phyloP scores from a whole-genome alignment of 2,113 vertebrate species.

The Hyaena hyaena region DNA sequence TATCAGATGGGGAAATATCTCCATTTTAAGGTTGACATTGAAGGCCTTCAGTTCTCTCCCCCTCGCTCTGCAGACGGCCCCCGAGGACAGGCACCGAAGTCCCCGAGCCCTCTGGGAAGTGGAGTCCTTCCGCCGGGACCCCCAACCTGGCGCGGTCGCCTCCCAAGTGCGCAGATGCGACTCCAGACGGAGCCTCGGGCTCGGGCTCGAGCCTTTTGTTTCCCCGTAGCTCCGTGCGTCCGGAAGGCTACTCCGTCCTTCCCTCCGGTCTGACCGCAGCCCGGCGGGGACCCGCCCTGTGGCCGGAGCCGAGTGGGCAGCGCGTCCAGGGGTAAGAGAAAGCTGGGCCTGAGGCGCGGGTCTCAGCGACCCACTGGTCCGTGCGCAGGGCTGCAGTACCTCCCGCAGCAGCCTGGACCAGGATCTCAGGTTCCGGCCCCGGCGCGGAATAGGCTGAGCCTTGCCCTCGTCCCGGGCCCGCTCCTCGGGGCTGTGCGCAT shows the following conservation, averaged over 20 bases:
- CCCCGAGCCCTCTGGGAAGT: slow-evolving; percentile 59
- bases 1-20: not conserved
- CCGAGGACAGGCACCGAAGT: not conserved
- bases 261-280: not conserved
- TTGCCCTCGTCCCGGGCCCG: fast-evolving
- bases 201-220: slow-evolving; percentile 43
- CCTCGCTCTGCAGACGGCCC: not conserved
- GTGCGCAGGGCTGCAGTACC: too few species aligned
- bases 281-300: not conserved
- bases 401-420: fast-evolving
- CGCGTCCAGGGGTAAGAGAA: not conserved
- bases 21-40: not conserved
- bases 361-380: fast-evolving
- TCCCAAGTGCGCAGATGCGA: slow-evolving; percentile 53
- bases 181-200: not conserved
- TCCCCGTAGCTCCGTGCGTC: not conserved
- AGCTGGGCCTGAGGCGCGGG: not conserved
- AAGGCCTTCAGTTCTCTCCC: not conserved
- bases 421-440: not conserved
- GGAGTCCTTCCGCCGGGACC: slow-evolving; percentile 38
- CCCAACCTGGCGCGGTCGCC: not conserved
- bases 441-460: fast-evolving
- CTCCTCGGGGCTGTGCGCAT: fast-evolving
- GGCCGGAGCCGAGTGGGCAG: not conserved
- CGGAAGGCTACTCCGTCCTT: not conserved